Base-by-base conservation (phyloP, 2,888 invertebrate genomes). In the Drosophila hamatofila region DNA sequence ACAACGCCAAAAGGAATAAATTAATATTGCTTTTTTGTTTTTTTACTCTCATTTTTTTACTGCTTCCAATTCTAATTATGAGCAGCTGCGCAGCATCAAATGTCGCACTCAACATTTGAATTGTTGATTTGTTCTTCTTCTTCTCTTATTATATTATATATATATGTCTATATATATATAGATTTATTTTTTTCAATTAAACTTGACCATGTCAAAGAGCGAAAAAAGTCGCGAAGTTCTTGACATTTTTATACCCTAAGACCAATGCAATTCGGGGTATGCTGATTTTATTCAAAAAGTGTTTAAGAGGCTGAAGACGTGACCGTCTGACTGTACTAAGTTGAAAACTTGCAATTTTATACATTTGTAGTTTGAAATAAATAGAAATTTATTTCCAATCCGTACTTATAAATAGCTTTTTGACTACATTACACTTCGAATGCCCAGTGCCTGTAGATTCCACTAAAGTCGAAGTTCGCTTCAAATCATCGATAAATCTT, bases 131-230 rank as follows among this genome's bases (percentile, higher is more conserved):
- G 5, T 35, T 16, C 35, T 16, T 52, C 30, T 56, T 54, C 30
- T 59, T 51, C 56, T 51, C 69, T 78, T 74, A 52, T 52, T 54
- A 18, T 39, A 39, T 21, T 27, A 27, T 37, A 71, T 75, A 57
- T 37, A 9, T 80, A 62, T 72, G 52, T 16, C 2, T 35, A 65
- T 66, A 65, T 70, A 81, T 78, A 79, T 79, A 58, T 56, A 67
- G 69, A 68, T 87, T 65, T 87, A 80, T 74, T 83, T 75, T 80
- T 85, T 85, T 88, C 84, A 85, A 85, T 85, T 80, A 81, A 78
- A 88, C 74, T 88, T 88, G 89, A 87, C 90, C 87, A 81, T 84
- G 85, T 88, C 86, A 85, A 78, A 80, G 18, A 27, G 39, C 7
- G 39, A 67, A 65, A 64, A 70, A 61, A 71, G 60, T 76, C 56